phyloP scores from a whole-genome alignment of 2,888 invertebrate genomes.

The Allacma fusca region DNA sequence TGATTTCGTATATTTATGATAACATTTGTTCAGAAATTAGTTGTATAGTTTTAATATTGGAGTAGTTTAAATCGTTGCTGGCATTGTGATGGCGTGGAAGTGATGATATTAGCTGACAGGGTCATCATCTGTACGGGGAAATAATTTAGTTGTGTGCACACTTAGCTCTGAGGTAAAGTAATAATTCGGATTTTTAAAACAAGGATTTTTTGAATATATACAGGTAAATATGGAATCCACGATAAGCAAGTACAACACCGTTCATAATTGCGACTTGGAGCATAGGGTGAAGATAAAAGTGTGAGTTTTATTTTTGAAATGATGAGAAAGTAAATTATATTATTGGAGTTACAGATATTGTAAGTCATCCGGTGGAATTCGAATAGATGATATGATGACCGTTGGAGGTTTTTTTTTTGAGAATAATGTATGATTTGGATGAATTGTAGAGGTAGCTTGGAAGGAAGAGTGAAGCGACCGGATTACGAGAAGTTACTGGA shows the following conservation, averaged over 20 bases:
- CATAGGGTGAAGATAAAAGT: slow-evolving; percentile 39
- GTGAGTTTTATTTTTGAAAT: slow-evolving; percentile 23
- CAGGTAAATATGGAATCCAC: slow-evolving; percentile 33
- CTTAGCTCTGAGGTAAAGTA: too few species aligned
- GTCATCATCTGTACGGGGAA: too few species aligned
- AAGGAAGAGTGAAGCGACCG: slow-evolving; percentile 86
- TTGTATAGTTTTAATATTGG: too few species aligned
- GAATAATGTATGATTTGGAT: slow-evolving; percentile 53
- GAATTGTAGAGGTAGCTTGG: slow-evolving; percentile 88
- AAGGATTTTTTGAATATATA: too few species aligned
- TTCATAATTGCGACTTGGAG: slow-evolving; percentile 42
- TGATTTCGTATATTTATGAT: too few species aligned
- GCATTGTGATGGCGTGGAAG: too few species aligned
- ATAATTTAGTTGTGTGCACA: too few species aligned
- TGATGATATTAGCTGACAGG: too few species aligned
- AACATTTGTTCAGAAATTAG: too few species aligned
- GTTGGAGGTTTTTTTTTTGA: neutral
- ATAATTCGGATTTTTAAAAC: too few species aligned
- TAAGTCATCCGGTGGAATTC: neutral
- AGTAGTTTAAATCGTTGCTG: too few species aligned
- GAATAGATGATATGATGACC: neutral
- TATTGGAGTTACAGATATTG: too few species aligned
- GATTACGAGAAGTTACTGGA: slow-evolving; percentile 86
- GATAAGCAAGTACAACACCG: slow-evolving; percentile 31
- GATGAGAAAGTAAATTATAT: neutral